phyloP scores from a whole-genome alignment of 2,888 invertebrate species.

The Acleris cristana region DNA sequence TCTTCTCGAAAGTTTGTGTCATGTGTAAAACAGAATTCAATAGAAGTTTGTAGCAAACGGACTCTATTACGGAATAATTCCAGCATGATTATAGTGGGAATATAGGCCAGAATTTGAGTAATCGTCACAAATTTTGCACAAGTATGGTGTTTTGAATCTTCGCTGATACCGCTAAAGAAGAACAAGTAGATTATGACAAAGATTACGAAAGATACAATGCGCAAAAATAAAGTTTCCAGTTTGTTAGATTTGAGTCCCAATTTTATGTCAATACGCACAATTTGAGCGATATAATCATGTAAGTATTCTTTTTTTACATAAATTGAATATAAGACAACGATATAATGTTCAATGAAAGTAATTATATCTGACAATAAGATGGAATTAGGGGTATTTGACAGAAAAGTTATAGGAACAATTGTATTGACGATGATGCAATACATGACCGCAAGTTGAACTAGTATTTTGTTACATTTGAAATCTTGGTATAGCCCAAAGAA shows the following conservation, averaged over 20 bases:
- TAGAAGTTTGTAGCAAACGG: constrained; percentile 20
- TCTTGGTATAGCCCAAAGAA: too few species aligned
- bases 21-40: constrained; percentile 10
- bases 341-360: background rate
- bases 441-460: background rate
- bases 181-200: background rate
- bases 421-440: background rate
- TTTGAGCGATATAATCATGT: background rate
- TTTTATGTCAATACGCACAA: background rate
- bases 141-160: too few species aligned
- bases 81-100: constrained; percentile 27
- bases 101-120: background rate
- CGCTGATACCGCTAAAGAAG: background rate
- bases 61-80: constrained; percentile 31
- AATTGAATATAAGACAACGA: background rate
- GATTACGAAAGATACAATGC: background rate
- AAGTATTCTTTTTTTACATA: background rate
- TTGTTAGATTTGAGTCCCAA: background rate
- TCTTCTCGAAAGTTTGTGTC: background rate
- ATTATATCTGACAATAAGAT: background rate
- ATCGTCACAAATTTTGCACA: constrained; percentile 4
- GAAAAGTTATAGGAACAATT: background rate
- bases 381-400: background rate
- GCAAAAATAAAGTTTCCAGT: background rate
- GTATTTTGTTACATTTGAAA: background rate